phyloP scores from a whole-genome alignment of 2,888 invertebrate species.

The Agrochola lota region DNA sequence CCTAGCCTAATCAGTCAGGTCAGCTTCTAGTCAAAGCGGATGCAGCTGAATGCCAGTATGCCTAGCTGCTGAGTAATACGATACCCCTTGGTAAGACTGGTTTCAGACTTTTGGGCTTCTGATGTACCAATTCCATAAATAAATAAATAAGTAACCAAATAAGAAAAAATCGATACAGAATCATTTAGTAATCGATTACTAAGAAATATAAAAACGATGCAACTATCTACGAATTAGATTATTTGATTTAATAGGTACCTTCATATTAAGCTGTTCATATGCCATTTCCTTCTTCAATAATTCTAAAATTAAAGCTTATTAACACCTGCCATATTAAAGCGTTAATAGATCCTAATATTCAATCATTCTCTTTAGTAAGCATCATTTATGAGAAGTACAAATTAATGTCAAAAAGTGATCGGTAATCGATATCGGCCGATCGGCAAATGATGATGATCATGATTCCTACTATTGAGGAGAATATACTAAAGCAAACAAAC shows the following conservation, averaged over 20 bases:
- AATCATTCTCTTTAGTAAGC: conserved; percentile 12
- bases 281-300: conserved; percentile 19
- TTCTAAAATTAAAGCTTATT: conserved; percentile 12
- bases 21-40: background rate
- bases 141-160: background rate
- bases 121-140: background rate
- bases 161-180: background rate
- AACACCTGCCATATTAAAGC: background rate
- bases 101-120: background rate
- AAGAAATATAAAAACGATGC: background rate
- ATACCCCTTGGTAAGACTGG: background rate
- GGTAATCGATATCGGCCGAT: background rate
- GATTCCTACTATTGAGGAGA: background rate
- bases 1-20: background rate
- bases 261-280: background rate
- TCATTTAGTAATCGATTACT: background rate
- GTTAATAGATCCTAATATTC: conserved; percentile 10
- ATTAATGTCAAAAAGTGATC: conserved; percentile 3
- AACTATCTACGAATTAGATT: background rate
- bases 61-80: background rate
- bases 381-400: background rate
- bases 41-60: too few relatives aligned
- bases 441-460: background rate
- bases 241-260: background rate
- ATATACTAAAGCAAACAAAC: background rate